A percentile compares a stretch with the other conserved stretches of the same genome.
Conservation (phyloP, 2,888 invertebrate genomes). For the Zygothrica quintamaculata region DNA sequence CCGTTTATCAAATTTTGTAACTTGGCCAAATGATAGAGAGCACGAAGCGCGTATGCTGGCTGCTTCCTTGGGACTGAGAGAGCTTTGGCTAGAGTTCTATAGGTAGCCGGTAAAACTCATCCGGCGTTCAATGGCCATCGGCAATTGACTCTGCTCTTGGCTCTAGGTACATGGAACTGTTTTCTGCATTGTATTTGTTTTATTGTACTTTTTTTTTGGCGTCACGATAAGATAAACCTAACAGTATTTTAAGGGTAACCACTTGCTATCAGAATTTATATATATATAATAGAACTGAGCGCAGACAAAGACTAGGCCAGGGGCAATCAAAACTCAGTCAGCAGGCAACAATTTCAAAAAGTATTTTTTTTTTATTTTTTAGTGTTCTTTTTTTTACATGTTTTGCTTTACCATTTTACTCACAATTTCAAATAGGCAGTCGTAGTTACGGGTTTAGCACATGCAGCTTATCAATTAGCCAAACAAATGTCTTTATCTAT, state of each 20-base stretch:
- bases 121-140: constrained; percentile 50
- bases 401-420: constrained; percentile 11
- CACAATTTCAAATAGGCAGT: constrained; percentile 27
- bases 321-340: constrained; percentile 15
- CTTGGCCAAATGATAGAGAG: constrained; percentile 18
- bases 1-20: background rate
- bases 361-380: too few species aligned
- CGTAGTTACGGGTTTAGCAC: background rate
- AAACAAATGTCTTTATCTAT: background rate
- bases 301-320: constrained; percentile 34
- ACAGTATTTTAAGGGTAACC: constrained; percentile 72
- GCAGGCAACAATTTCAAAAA: too few species aligned
- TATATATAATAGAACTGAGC: background rate
- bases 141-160: constrained; percentile 22
- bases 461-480: constrained; percentile 35
- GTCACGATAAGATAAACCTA: constrained; percentile 65
- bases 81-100: background rate
- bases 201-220: constrained; percentile 21
- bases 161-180: too few species aligned
- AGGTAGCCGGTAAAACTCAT: constrained; percentile 21
- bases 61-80: constrained; percentile 64
- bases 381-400: constrained; percentile 5
- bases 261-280: constrained; percentile 58
- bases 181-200: constrained; percentile 21
- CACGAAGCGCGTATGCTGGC: constrained; percentile 56